Percentiles rank a stretch among this genome's conserved stretches.
These are phyloP conservation scores for Percopsis omiscomaycus DNA, from an alignment of 2,797 vertebrate species.

Conservation along the genomic window DNA sequence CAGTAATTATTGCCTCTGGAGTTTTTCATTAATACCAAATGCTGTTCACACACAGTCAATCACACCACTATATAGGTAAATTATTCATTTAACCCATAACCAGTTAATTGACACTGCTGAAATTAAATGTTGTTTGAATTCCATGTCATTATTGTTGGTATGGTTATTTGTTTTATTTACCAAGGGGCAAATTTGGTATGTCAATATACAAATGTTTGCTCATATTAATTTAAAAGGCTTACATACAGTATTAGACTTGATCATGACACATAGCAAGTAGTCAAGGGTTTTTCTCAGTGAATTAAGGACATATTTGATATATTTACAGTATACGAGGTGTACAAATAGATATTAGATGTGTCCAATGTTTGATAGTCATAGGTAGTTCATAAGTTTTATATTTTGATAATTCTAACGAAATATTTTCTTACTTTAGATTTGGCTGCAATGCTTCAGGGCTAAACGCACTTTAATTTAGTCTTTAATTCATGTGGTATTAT, in stretches of 20 bases:
- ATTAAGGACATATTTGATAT: background rate
- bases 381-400: too few relatives aligned
- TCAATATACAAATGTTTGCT: constrained; percentile 9
- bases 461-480: background rate
- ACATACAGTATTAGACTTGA: background rate
- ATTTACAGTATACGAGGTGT: background rate
- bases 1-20: constrained; percentile 39
- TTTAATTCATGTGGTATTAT: background rate
- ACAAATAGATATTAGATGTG: background rate
- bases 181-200: background rate
- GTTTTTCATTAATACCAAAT: constrained; percentile 38
- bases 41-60: constrained; percentile 26
- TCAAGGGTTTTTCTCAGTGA: background rate
- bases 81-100: constrained; percentile 41
- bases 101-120: constrained; percentile 22
- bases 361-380: too few relatives aligned
- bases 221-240: constrained; percentile 8
- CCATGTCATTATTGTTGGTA: constrained; percentile 8
- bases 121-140: constrained; percentile 24
- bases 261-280: background rate
- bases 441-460: background rate
- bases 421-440: too few relatives aligned
- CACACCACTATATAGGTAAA: constrained; percentile 27
- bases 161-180: constrained; percentile 20
- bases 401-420: too few relatives aligned